Base-by-base conservation (phyloP, 2,113 vertebrate genomes). In the Coracopsis vasa region DNA sequence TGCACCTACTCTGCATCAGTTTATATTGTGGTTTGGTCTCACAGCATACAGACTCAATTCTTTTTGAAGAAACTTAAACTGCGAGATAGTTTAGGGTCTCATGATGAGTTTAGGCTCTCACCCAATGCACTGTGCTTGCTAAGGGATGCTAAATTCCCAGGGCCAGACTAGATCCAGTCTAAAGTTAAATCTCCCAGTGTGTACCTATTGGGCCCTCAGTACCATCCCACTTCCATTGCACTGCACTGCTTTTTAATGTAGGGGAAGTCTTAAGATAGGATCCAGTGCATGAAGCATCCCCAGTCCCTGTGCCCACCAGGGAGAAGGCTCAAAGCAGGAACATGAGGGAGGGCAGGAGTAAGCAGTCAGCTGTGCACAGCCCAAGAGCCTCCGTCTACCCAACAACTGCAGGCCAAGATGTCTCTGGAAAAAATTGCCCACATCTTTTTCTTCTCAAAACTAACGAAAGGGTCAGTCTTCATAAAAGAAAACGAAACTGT, bases 201-300 rank as follows among this genome's bases (percentile, higher is more conserved):
- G 19, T 14, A n/a, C 13, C 31, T 48, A 0, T 2, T 21, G 35
- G 19, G 16, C 24, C 39, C 8, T 60, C 4, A 0, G 19, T 50
- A 20, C 20, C 41, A 35, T 8, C 15, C 16, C 16, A 9, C 10
- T 42, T 39, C 28, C 72, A 15, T 35, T 18, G 60, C 31, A 33
- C 1, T 35, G 44, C 29, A 3, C 20, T 77, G 53, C 9, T 56
- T 75, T 75, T 75, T 41, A 44, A 16, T 12, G 19, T 12, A 13
- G 28, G 35, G 13, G 6, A 29, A 54, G 13, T 16, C 41, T 45
- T 41, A n/a, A 27, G 51, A 18, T 2, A 37, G 47, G 56, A 60
- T 33, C 4, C 21, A 8, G 45, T 14, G 24, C 7, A 11, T 33
- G 66, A 29, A 72, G 35, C 39, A 54, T 0, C 6, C 39, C 15